Evolutionary conservation across 2,888 invertebrate genomes (phyloP).

Genomic region (Drosophila ezoana): DNA sequence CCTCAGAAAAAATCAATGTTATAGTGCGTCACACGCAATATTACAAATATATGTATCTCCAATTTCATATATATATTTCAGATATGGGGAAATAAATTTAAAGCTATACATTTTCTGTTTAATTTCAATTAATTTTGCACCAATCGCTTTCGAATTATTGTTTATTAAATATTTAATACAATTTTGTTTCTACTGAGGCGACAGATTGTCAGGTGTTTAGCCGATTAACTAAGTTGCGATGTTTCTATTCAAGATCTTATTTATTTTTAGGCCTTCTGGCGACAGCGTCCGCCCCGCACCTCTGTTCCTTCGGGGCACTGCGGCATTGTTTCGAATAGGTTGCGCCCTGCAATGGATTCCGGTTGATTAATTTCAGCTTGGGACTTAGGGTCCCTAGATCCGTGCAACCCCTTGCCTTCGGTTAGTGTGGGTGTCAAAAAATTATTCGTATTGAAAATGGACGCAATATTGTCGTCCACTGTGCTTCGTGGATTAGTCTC

Average conservation of each 20-base stretch:
- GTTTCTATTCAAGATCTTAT: background rate
- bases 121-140: too few species aligned
- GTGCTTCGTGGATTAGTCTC: background rate
- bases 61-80: too few species aligned
- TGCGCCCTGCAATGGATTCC: conserved; percentile 36
- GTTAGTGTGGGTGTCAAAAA: conserved; percentile 23
- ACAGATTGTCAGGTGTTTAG: background rate
- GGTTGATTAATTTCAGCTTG: conserved; percentile 7
- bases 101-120: too few species aligned
- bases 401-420: background rate
- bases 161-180: conserved; percentile 13
- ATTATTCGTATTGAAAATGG: conserved; percentile 46
- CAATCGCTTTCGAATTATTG: too few species aligned
- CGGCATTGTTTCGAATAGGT: conserved; percentile 54
- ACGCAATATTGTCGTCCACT: conserved; percentile 22
- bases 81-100: too few species aligned
- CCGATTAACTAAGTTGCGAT: background rate
- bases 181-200: conserved; percentile 9
- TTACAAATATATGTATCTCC: too few species aligned
- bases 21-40: too few species aligned
- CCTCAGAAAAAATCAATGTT: too few species aligned
- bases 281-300: conserved; percentile 56
- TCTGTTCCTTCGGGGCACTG: conserved; percentile 51
- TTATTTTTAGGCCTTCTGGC: conserved; percentile 46
- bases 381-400: conserved; percentile 28